Conservation (phyloP, 1,140 invertebrate genomes). For the Drosophila quadrilineata region DNA sequence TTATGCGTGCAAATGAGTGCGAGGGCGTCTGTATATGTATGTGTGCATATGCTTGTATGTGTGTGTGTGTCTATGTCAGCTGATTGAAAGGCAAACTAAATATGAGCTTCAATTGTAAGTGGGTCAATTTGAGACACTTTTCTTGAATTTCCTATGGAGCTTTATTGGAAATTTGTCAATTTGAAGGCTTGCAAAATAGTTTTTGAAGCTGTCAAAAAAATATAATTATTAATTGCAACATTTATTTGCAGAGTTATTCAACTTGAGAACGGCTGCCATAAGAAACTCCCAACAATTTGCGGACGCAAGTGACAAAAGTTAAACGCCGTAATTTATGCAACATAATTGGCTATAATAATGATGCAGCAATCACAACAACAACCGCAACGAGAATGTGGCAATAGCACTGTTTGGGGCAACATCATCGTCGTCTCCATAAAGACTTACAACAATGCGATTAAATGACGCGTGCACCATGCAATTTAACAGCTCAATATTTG, state of each 20-base stretch:
- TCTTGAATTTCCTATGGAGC: too few relatives aligned
- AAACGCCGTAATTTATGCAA: slow-evolving; percentile 74
- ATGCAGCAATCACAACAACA: slow-evolving; percentile 16
- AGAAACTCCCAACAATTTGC: slow-evolving; percentile 48
- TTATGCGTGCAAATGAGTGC: slow-evolving; percentile 22
- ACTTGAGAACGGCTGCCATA: too few relatives aligned
- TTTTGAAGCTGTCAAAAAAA: not conserved
- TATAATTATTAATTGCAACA: too few relatives aligned
- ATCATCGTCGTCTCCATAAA: slow-evolving; percentile 39
- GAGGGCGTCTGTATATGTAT: slow-evolving; percentile 5
- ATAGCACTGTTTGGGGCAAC: slow-evolving; percentile 35
- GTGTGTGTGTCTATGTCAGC: slow-evolving; percentile 50
- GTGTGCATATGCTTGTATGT: slow-evolving; percentile 3
- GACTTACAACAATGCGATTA: slow-evolving; percentile 56
- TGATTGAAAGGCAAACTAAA: not conserved
- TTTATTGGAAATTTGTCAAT: too few relatives aligned
- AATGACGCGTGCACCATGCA: slow-evolving; percentile 68
- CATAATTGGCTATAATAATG: slow-evolving; percentile 67
- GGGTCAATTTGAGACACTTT: slow-evolving; percentile 17
- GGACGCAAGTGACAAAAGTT: slow-evolving; percentile 58
- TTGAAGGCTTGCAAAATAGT: too few relatives aligned
- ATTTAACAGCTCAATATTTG: slow-evolving; percentile 76
- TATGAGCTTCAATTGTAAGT: not conserved
- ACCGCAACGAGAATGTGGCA: slow-evolving; percentile 26
- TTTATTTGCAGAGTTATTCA: too few relatives aligned